phyloP scores from a whole-genome alignment of 2,797 vertebrate species.

The Lutjanus campechanus region DNA sequence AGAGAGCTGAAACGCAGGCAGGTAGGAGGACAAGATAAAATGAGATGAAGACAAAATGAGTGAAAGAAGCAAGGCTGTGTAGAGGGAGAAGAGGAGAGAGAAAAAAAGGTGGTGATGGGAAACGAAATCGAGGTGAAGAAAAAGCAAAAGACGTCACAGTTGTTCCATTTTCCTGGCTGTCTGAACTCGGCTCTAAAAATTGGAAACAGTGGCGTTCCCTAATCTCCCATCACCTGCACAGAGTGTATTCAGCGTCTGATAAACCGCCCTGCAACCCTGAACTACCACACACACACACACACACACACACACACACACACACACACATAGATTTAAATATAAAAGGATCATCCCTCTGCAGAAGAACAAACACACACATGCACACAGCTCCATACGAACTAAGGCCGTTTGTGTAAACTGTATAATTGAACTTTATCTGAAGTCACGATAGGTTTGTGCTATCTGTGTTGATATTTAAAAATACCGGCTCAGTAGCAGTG shows the following conservation, averaged over 20 bases:
- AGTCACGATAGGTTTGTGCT: slow-evolving; percentile 55
- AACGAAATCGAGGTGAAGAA: slow-evolving; percentile 39
- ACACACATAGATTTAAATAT: slow-evolving; percentile 63
- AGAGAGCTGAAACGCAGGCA: not conserved
- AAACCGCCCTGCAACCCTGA: slow-evolving; percentile 58
- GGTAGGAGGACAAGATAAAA: not conserved
- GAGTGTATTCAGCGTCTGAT: slow-evolving; percentile 70
- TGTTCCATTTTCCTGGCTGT: slow-evolving; percentile 68
- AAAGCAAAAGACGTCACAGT: slow-evolving; percentile 60
- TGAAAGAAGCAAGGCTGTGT: not conserved
- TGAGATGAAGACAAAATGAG: not conserved
- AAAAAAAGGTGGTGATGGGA: slow-evolving; percentile 18
- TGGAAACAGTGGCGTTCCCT: slow-evolving; percentile 80
- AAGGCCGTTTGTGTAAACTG: slow-evolving; percentile 61
- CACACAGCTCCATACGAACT: slow-evolving; percentile 42
- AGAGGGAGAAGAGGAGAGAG: not conserved
- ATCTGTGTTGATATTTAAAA: slow-evolving; percentile 81
- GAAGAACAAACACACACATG: slow-evolving; percentile 26
- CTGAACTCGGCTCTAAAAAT: slow-evolving; percentile 76
- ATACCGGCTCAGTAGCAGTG: slow-evolving; percentile 51
- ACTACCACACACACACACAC: slow-evolving; percentile 53
- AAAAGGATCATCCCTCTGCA: slow-evolving; percentile 55
- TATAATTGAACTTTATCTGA: slow-evolving; percentile 73
- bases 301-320: slow-evolving; percentile 24
- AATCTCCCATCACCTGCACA: slow-evolving; percentile 79